Percentiles rank a stretch among this genome's conserved stretches.
Conservation (phyloP, 30 jellyfish, hydroid and myxozoan genomes). For the Rhopilema esculentum region DNA sequence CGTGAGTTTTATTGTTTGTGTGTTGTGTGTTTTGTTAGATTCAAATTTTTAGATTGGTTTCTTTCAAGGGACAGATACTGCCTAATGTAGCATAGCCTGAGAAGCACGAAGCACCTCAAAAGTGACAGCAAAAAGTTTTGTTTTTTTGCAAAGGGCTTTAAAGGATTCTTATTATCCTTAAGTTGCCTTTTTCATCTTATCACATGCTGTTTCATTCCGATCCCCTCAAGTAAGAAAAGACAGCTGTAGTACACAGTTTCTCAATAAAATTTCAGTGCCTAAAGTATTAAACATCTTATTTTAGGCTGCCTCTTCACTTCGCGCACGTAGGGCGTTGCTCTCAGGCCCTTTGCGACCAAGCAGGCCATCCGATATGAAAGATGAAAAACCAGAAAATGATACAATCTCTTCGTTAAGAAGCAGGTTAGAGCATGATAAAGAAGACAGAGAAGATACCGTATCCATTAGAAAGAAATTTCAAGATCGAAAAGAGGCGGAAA, state of each 20-base stretch:
- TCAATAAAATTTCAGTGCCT: no score
- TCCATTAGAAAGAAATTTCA: constrained; percentile 62
- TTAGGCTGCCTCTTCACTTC: constrained; percentile 35
- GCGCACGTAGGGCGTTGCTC: constrained; percentile 31
- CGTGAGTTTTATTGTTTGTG: constrained; percentile 1
- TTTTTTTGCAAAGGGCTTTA: no score
- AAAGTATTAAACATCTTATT: neutral
- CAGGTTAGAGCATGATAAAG: constrained; percentile 51
- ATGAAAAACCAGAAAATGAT: constrained; percentile 56
- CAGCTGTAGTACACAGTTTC: no score
- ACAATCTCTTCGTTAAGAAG: constrained; percentile 33
- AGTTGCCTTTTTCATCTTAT: no score
- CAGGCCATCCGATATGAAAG: constrained; percentile 55
- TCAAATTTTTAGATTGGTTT: neutral
- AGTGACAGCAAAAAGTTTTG: no score
- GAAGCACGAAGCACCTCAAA: no score
- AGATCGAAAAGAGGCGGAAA: constrained; percentile 67
- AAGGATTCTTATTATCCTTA: no score
- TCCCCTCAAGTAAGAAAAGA: no score
- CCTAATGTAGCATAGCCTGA: neutral
- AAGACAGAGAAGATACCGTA: constrained; percentile 56
- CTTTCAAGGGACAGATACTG: neutral
- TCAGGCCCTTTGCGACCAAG: constrained; percentile 66
- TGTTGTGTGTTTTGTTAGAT: neutral
- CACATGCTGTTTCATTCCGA: no score